A percentile compares a stretch with the other conserved stretches of the same genome.
phyloP scores from a whole-genome alignment of 2,797 vertebrate genomes.

The Mormyrops boulengeri region DNA sequence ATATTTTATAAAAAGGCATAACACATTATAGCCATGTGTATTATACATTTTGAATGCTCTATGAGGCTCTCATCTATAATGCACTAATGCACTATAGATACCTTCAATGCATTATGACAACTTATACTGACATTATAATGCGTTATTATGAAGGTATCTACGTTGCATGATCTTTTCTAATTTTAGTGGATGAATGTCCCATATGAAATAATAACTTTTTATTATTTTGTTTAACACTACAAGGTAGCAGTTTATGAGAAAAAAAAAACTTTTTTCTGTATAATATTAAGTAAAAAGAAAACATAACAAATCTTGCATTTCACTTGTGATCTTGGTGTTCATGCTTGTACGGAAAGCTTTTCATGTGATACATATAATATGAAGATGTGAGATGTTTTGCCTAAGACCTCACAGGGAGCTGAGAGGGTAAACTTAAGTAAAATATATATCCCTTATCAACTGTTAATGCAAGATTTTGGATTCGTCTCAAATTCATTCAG shows the following conservation, averaged over 20 bases:
- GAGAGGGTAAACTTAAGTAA: background rate
- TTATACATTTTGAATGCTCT: background rate
- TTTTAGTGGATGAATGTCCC: background rate
- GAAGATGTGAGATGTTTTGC: background rate
- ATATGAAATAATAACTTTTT: background rate
- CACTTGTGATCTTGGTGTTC: background rate
- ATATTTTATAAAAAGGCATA: background rate
- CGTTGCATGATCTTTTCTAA: background rate
- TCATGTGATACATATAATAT: background rate
- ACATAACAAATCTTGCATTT: background rate
- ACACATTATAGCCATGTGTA: background rate
- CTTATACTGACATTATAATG: background rate
- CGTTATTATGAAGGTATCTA: background rate
- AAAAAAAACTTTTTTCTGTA: background rate
- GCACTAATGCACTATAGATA: background rate
- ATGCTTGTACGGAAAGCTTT: background rate
- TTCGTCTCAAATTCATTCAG: background rate
- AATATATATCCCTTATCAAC: background rate
- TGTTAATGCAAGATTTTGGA: background rate
- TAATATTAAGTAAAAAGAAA: background rate
- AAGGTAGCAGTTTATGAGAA: background rate
- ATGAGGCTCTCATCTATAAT: background rate
- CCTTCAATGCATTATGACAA: background rate
- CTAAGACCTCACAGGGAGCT: background rate
- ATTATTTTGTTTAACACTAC: background rate